Percentiles rank a stretch among this genome's conserved stretches.
Evolutionary conservation across 2,113 vertebrate species (phyloP).

Genomic region (Carlito syrichta): DNA sequence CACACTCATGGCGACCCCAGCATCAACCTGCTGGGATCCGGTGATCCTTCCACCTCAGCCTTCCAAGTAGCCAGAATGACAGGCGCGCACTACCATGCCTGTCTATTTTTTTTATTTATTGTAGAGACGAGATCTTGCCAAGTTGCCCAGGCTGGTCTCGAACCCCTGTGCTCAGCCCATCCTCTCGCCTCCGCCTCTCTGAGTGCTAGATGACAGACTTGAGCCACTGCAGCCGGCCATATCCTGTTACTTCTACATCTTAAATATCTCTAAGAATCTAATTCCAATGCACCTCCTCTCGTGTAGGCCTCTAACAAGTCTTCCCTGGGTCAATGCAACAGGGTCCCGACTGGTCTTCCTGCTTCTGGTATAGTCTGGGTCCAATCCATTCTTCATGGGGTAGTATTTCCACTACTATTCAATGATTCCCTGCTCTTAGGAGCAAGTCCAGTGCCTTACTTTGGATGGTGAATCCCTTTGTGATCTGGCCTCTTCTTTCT

Average conservation of each 20-base stretch:
- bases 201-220: not conserved
- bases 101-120: not conserved
- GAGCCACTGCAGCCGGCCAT: not conserved
- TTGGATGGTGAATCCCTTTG: not conserved
- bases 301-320: not conserved
- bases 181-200: not conserved
- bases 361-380: not conserved
- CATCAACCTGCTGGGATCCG: not conserved
- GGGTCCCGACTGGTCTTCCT: not conserved
- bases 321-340: not conserved
- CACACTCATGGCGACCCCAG: not conserved
- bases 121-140: not conserved
- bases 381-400: not conserved
- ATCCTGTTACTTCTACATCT: not conserved
- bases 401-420: not conserved
- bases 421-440: not conserved
- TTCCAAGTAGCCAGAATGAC: not conserved
- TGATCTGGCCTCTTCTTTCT: not conserved
- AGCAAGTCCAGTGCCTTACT: not conserved
- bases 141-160: not conserved
- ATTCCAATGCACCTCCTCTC: not conserved
- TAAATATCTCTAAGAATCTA: not conserved
- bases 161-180: not conserved
- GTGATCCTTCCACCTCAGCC: not conserved
- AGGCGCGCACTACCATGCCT: not conserved